A percentile compares a stretch with the other conserved stretches of the same genome.
These are phyloP conservation scores for Melospiza georgiana DNA, from an alignment of 2,113 vertebrate genomes.

Conservation along the genomic window DNA sequence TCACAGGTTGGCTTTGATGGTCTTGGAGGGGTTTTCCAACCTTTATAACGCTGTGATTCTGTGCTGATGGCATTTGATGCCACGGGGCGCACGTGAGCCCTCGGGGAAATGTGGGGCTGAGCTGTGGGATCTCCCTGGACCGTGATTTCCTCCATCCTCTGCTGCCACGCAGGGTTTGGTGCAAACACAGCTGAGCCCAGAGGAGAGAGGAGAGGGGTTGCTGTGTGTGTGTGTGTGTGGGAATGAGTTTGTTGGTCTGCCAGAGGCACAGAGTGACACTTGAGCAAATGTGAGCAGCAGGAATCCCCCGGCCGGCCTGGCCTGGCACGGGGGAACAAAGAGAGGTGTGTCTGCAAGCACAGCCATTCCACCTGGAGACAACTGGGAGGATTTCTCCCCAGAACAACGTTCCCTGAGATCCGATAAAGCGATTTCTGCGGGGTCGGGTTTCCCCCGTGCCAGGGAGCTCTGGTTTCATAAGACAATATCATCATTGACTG, in stretches of 20 bases:
- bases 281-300: conserved; percentile 33
- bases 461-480: conserved; percentile 51
- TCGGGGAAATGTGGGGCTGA: background rate
- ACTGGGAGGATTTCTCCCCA: background rate
- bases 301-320: conserved; percentile 48
- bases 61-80: background rate
- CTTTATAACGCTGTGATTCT: background rate
- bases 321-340: conserved; percentile 61
- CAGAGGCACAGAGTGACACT: conserved; percentile 33
- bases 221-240: background rate
- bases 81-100: rapidly evolving
- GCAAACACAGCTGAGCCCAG: background rate
- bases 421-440: conserved; percentile 30
- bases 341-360: conserved; percentile 65
- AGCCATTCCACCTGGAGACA: conserved; percentile 64
- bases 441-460: conserved; percentile 37
- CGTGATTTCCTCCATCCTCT: background rate
- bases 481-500: conserved; percentile 68
- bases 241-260: background rate
- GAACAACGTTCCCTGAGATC: conserved; percentile 48
- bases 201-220: background rate
- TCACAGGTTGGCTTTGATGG: background rate
- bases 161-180: background rate
- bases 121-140: background rate
- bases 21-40: background rate